Evolutionary conservation across 23 tunicate species (phyloP), one percentile per base, ranked within the genome.

Genomic region (Styela clava): DNA sequence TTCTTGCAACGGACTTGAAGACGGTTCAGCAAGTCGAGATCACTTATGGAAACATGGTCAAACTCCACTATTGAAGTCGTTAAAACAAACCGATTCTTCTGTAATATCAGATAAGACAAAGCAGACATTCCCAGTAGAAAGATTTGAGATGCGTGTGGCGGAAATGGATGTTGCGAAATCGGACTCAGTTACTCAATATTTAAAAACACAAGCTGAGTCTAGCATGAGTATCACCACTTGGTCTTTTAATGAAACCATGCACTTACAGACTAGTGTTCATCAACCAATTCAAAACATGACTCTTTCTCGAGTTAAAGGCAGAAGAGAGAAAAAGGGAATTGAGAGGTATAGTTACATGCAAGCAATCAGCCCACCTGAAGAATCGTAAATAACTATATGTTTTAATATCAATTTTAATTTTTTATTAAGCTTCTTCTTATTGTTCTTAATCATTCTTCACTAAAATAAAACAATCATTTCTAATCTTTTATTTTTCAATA

Each of bases 261-360:
- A 7, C 7, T 12, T 44, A 12, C 56, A 12, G 12, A 44, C 56
- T 5, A 5, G 9, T 44, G 9, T 44, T 12, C 9, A 44, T 5
- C 56, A 44, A 44, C 56, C 56, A 44, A 5, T 44, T 44, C 16
- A 21, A 33, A 32, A 71, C 37, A 71, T 52, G 52, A 61, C 25
- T 16, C 56, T 80, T 19, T 29, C 84, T 3, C 78, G 94, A 2
- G 81, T 89, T 20, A 64, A 72, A 73, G 94, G 94, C 16, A 62
- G 94, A 35, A 85, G 79, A 35, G 94, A 89, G 35, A 81, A 85
- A 27, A 79, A 80, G 65, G 94, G 94, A 16, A 34, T 87, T 1
- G 74, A 87, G 28, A 29, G 94, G 25, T 74, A 89, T 82, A 89
- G 94, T 78, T 89, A 89, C 82, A 61, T 89, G 63, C 94, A 89